Conservation (phyloP, 2,797 vertebrate species). For the Centropyge bicolor region DNA sequence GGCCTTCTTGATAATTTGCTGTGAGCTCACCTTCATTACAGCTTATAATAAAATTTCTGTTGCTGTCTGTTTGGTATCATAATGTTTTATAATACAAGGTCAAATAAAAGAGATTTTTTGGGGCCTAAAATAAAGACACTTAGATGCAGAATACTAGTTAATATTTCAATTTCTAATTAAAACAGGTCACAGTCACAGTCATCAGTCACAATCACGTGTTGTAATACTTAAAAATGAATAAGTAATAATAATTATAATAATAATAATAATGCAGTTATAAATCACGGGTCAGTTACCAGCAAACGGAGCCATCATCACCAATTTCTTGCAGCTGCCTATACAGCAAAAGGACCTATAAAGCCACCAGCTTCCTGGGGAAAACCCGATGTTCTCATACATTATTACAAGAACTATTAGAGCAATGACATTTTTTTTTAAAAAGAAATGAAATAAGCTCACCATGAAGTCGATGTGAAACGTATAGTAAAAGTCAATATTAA, state of each 20-base stretch:
- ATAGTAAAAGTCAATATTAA: slow-evolving; percentile 17
- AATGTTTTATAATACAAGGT: not conserved
- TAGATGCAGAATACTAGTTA: not conserved
- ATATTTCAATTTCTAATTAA: not conserved
- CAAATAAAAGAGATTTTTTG: not conserved
- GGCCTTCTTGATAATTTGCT: not conserved
- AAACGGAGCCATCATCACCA: slow-evolving; percentile 46
- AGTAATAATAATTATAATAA: not conserved
- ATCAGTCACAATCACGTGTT: slow-evolving; percentile 10
- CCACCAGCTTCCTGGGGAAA: slow-evolving; percentile 9
- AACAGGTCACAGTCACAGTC: not conserved
- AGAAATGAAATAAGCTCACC: not conserved
- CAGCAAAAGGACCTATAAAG: slow-evolving; percentile 36
- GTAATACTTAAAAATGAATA: not conserved
- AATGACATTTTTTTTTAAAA: not conserved
- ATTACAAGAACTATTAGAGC: slow-evolving; percentile 21
- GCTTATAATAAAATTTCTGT: not conserved
- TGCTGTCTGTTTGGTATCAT: not conserved
- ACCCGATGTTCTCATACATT: slow-evolving; percentile 50
- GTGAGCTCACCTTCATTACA: not conserved
- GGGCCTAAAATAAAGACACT: not conserved
- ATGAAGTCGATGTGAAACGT: not conserved
- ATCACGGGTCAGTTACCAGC: slow-evolving; percentile 36
- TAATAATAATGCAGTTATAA: slow-evolving; percentile 39
- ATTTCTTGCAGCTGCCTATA: slow-evolving; percentile 29